Evolutionary conservation across 2,888 invertebrate species (phyloP).

Genomic region (Drosophila fungiperda): DNA sequence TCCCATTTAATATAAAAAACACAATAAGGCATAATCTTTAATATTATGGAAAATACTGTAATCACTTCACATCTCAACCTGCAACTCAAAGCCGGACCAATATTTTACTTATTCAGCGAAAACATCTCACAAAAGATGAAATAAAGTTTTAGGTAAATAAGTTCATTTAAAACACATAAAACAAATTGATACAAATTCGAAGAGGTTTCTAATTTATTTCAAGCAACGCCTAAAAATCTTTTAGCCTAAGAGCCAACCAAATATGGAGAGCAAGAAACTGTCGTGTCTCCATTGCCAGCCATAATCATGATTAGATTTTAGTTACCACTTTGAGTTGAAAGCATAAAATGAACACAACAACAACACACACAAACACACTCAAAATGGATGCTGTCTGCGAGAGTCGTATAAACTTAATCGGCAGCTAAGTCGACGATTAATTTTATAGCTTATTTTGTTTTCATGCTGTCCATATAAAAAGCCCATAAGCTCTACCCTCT

Average conservation of each 20-base stretch:
- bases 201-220: conserved; percentile 26
- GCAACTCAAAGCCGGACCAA: neutral
- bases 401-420: conserved; percentile 62
- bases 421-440: conserved; percentile 77
- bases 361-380: conserved; percentile 6
- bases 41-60: neutral
- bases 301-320: conserved; percentile 24
- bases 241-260: conserved; percentile 9
- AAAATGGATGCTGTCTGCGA: conserved; percentile 63
- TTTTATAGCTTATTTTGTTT: conserved; percentile 77
- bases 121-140: neutral
- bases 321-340: conserved; percentile 27
- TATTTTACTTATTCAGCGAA: neutral
- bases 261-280: neutral
- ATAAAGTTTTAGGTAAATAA: conserved; percentile 1
- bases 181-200: conserved; percentile 33
- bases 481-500: conserved; percentile 52
- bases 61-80: neutral
- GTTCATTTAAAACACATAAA: neutral
- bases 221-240: conserved; percentile 4
- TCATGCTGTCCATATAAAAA: conserved; percentile 63
- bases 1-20: neutral
- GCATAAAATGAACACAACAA: neutral
- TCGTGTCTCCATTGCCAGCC: neutral
- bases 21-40: neutral